Conservation (phyloP, 2,888 invertebrate genomes). For the Celastrina argiolus region DNA sequence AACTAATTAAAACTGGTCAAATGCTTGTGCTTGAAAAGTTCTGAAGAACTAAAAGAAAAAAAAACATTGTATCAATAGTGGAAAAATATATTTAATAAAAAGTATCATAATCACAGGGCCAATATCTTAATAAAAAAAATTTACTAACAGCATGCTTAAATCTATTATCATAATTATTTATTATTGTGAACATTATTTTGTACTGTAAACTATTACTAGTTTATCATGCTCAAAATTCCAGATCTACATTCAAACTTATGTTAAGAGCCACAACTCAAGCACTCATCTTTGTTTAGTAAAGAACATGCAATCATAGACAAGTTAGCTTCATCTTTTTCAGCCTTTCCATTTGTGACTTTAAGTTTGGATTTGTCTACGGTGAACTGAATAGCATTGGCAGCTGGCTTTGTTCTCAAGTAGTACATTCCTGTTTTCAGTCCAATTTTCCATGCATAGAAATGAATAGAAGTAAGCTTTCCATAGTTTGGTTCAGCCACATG, state of each 20-base stretch:
- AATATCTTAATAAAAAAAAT: neutral
- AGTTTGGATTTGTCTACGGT: slow-evolving; percentile 91
- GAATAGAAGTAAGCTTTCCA: slow-evolving; percentile 97
- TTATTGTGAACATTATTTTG: neutral
- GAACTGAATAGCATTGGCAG: slow-evolving; percentile 97
- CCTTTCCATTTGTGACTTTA: slow-evolving; percentile 44
- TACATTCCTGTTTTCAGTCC: slow-evolving; percentile 99
- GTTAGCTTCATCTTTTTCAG: slow-evolving; percentile 63
- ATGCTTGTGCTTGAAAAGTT: neutral
- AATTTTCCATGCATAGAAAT: slow-evolving; percentile 98
- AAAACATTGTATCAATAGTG: neutral
- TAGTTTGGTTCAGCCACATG: slow-evolving; percentile 97
- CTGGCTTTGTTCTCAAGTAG: slow-evolving; percentile 96
- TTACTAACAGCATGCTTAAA: neutral
- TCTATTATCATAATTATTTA: neutral
- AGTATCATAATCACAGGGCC: neutral
- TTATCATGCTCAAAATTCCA: neutral
- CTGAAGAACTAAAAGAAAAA: neutral
- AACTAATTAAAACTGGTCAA: too few species aligned
- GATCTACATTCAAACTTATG: neutral
- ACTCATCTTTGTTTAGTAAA: slow-evolving; percentile 90
- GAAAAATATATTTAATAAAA: neutral
- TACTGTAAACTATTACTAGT: slow-evolving; percentile 14
- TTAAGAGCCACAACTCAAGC: slow-evolving; percentile 91
- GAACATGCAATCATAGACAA: slow-evolving; percentile 91